Base-by-base conservation (phyloP, 1,140 invertebrate genomes). In the Holotrichia oblita region DNA sequence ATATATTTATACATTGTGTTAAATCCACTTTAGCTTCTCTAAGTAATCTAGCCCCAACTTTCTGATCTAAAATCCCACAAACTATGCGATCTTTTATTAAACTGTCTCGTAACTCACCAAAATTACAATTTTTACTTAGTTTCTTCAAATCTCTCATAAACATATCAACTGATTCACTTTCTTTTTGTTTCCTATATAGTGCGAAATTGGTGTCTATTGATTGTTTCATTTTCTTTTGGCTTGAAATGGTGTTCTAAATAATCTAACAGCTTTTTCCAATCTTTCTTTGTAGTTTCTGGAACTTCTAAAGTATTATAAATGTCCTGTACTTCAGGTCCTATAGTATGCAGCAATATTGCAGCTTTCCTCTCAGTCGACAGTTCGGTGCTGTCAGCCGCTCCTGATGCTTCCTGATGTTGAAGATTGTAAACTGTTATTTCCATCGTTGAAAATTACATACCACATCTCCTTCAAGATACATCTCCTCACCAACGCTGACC, bases 251-350 rank as follows among this genome's bases (percentile, higher is more conserved):
- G 17, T 40, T 74, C 24, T 24, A 74, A 74, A 9, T 22, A 22
- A 69, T 24, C 9, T 2, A 69, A 27, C 9, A 69, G 17, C 1
- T 69, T 69, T 12, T 69, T 69, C 17, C 24, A 69, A 69, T 69
- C 64, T 22, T 27, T 22, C 64, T 69, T 69, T 2, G 17, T 20
- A 20, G 10, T 20, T 12, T 69, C 64, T 27, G 64, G 24, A 22
- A 69, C 24, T 27, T 69, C 64, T 69, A 69, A 69, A 20, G 64
- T 69, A 69, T 69, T 69, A 69, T 69, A 69, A 20, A 69, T 69
- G 17, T 69, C 64, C 20, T 69, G 64, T 22, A 69, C 64, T 69
- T 69, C 64, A 22, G 17, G 4, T 69, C 64, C n/a, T 22, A 69
- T 69, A 20, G 64, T 69, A 27, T 69, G n/a, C 8, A 9, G 8